These are phyloP conservation scores for Ceraclea dissimilis DNA, from an alignment of 2,888 invertebrate genomes.

Conservation along the genomic window DNA sequence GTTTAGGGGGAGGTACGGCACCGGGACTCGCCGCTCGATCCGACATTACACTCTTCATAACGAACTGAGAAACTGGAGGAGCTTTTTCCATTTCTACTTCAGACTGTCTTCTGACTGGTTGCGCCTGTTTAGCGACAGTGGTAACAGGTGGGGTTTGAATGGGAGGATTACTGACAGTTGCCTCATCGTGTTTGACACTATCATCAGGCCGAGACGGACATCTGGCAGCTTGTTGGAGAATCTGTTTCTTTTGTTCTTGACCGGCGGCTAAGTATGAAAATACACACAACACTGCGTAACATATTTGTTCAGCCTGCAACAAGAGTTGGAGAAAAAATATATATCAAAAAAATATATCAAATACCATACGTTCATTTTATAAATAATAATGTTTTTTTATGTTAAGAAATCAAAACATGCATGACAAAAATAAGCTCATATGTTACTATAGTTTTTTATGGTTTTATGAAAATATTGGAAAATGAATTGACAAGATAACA, in stretches of 20 bases:
- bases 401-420: slow-evolving; percentile 52
- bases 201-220: slow-evolving; percentile 30
- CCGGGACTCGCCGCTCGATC: slow-evolving; percentile 1
- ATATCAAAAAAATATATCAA: slow-evolving; percentile 11
- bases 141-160: slow-evolving; percentile 1
- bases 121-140: neutral
- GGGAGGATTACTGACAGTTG: slow-evolving; percentile 9
- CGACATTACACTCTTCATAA: neutral
- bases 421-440: slow-evolving; percentile 20
- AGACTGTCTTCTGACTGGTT: slow-evolving; percentile 7
- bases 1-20: slow-evolving; percentile 18
- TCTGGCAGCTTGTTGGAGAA: slow-evolving; percentile 43
- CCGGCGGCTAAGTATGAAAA: slow-evolving; percentile 98
- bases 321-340: slow-evolving; percentile 18
- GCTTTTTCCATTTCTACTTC: slow-evolving; percentile 6
- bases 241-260: slow-evolving; percentile 60
- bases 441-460: too few relatives aligned
- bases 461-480: too few relatives aligned
- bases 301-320: slow-evolving; percentile 93
- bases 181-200: slow-evolving; percentile 19
- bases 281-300: slow-evolving; percentile 97
- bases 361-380: too few relatives aligned
- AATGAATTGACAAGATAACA: too few relatives aligned
- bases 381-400: slow-evolving; percentile 99
- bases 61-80: neutral